Evolutionary conservation across 2,888 invertebrate species (phyloP), one percentile per base, ranked within the genome.

Genomic region (Isotomurus palustris): DNA sequence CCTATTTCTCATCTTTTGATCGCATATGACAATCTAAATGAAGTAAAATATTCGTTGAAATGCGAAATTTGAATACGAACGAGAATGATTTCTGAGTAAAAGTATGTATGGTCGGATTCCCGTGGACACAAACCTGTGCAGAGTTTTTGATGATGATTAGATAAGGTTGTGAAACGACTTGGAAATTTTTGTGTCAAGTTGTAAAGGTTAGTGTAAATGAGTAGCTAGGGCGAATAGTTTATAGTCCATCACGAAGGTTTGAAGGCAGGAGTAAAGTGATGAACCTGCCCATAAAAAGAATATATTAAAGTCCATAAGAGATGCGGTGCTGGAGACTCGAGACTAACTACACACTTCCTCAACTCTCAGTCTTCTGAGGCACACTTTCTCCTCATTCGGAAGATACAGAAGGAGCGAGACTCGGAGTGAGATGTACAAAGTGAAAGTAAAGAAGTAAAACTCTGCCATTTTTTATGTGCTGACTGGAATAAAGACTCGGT

Each of bases 181-280:
- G 58, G 48, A 57, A 59, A 50, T 59, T 54, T 55, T 32, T 50
- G 45, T 47, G 59, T 59, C 54, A 58, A 58, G 53, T 53, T 48
- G 53, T 53, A 58, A 50, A 53, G 53, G 49, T 48, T 47, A 58
- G 52, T 49, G 53, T 58, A 53, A 58, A 45, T 32, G 50, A 29
- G 35, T 43, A 21, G 35, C 29, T 29, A 22, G 48, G 35, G n/a
- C 19, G 35, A 17, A 21, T n/a, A 47, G 52, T 62, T 58, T 60
- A 60, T 60, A 52, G 60, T 38, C 60, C 52, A 60, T 60, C 52
- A 56, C 43, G 49, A 50, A 53, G 51, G 51, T 47, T 52, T 60
- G 56, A 56, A 56, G 44, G 60, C 56, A 56, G n/a, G n/a, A n/a
- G 56, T 60, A 60, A 60, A 56, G 53, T 60, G 60, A 60, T 56